Evolutionary conservation across 2,113 vertebrate genomes (phyloP).

Genomic region (Oenanthe melanoleuca): DNA sequence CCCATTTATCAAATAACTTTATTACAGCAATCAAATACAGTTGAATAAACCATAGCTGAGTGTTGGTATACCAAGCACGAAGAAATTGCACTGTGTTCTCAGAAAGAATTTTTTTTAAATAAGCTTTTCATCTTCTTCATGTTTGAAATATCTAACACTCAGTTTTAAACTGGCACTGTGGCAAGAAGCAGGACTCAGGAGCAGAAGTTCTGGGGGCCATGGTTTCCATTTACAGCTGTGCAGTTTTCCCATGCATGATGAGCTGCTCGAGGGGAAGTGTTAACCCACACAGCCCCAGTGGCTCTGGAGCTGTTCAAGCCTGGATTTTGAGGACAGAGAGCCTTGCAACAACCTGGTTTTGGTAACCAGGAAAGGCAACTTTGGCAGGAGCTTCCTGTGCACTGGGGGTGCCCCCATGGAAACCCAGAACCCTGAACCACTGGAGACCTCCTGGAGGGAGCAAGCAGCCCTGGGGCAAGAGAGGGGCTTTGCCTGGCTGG

Average conservation of each 20-base stretch:
- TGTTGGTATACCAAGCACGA: not conserved
- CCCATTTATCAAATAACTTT: not conserved
- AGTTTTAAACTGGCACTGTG: not conserved
- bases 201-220: not conserved
- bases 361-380: not conserved
- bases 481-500: not conserved
- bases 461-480: not conserved
- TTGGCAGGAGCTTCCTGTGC: not conserved
- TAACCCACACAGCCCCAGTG: not conserved
- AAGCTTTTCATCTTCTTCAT: not conserved
- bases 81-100: not conserved
- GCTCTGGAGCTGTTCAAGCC: not conserved
- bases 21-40: not conserved
- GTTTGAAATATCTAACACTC: not conserved
- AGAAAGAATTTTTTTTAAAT: not conserved
- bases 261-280: not conserved
- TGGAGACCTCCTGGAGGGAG: not conserved
- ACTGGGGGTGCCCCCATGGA: rapidly evolving
- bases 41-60: not conserved
- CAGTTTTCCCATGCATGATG: not conserved
- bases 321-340: not conserved
- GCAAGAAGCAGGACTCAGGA: not conserved
- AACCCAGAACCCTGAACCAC: not conserved
- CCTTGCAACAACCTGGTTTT: not conserved
- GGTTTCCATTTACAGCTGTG: not conserved